Conservation (phyloP, 1,140 invertebrate species). For the Sitobion miscanthi region DNA sequence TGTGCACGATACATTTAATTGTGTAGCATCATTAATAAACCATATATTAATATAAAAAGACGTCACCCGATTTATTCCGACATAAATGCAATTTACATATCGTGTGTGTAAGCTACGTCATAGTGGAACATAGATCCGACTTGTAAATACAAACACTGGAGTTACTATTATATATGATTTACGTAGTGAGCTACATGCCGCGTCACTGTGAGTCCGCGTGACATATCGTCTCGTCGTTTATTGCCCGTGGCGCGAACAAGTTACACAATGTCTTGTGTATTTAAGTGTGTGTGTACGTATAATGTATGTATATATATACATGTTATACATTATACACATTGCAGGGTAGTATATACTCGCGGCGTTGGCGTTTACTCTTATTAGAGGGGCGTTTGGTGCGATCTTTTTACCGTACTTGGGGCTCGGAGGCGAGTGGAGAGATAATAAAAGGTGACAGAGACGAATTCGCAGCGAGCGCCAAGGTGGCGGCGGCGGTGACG, state of each 20-base stretch:
- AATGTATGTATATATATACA: not conserved
- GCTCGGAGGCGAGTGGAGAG: not conserved
- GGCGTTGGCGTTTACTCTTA: not conserved
- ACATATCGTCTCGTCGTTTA: not conserved
- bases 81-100: not conserved
- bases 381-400: not conserved
- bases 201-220: not conserved
- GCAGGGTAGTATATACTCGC: not conserved
- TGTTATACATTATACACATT: not conserved
- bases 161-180: not conserved
- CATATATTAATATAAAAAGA: not conserved
- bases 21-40: not conserved
- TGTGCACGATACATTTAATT: not conserved
- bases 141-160: not conserved
- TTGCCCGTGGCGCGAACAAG: not conserved
- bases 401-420: not conserved
- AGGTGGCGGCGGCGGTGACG: not conserved
- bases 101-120: not conserved
- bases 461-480: not conserved
- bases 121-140: not conserved
- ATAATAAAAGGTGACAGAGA: constrained; percentile 7
- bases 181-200: not conserved
- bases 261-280: not conserved
- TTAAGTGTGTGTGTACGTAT: not conserved
- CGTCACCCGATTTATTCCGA: not conserved